phyloP scores from a whole-genome alignment of 2,113 vertebrate species.

The Boulengerochromis microlepis region DNA sequence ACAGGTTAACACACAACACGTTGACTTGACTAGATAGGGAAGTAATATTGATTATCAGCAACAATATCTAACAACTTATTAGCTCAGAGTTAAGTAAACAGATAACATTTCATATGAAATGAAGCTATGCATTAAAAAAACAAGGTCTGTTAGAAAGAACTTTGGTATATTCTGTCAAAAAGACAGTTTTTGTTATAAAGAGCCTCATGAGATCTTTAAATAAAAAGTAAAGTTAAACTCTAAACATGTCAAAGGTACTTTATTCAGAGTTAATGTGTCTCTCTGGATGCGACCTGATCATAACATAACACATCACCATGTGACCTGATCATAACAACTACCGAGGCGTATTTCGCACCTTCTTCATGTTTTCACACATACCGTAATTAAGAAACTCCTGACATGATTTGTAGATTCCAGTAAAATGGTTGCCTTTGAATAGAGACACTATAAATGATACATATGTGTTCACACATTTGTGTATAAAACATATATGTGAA shows the following conservation, averaged over 20 bases:
- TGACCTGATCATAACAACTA: neutral
- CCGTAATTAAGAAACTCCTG: neutral
- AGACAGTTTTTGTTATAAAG: neutral
- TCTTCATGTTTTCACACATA: conserved; percentile 15
- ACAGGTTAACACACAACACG: neutral
- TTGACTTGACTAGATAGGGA: neutral
- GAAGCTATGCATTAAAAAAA: neutral
- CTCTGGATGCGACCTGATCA: neutral
- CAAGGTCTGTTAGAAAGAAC: neutral
- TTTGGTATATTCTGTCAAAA: neutral
- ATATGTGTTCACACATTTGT: neutral
- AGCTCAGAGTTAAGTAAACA: neutral
- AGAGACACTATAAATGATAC: neutral
- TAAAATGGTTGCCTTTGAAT: neutral
- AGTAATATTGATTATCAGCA: neutral
- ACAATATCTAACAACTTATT: neutral
- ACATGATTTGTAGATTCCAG: neutral
- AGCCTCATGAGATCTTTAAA: neutral
- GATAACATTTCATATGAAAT: neutral
- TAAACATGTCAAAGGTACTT: neutral
- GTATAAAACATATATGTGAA: neutral
- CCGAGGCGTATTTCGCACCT: conserved; percentile 19
- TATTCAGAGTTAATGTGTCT: neutral
- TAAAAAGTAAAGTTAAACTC: neutral
- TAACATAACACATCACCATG: neutral